phyloP scores from a whole-genome alignment of 1,140 invertebrate species.

The Himalopsyche phryganea region DNA sequence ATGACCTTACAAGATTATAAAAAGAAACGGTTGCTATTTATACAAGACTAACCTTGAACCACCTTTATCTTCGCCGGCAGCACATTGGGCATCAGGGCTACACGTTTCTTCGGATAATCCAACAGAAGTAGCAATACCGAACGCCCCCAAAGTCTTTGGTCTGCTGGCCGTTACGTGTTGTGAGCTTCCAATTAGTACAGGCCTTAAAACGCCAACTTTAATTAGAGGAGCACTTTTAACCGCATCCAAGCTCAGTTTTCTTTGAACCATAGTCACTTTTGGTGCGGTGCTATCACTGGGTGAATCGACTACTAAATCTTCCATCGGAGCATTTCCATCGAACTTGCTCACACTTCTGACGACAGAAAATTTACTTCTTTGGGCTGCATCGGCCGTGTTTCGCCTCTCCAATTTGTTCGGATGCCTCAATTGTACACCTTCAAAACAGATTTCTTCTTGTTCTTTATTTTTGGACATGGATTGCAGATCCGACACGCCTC shows the following conservation, averaged over 20 bases:
- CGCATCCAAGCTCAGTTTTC: slow-evolving; percentile 25
- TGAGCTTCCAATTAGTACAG: background rate
- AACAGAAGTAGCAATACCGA: slow-evolving; percentile 14
- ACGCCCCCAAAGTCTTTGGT: slow-evolving; percentile 20
- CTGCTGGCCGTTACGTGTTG: background rate
- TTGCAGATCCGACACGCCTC: slow-evolving; percentile 54
- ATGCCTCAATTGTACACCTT: slow-evolving; percentile 35
- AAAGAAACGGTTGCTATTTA: too few relatives aligned
- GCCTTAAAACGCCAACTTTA: background rate
- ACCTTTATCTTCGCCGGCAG: too few relatives aligned
- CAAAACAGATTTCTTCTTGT: slow-evolving; percentile 35
- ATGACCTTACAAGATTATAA: too few relatives aligned
- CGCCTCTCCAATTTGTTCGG: slow-evolving; percentile 44
- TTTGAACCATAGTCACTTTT: slow-evolving; percentile 22
- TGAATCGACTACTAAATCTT: background rate
- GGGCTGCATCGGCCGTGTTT: slow-evolving; percentile 49
- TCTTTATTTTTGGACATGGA: slow-evolving; percentile 43
- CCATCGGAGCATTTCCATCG: background rate
- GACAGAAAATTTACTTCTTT: slow-evolving; percentile 44
- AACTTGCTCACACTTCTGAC: background rate
- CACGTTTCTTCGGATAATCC: slow-evolving; percentile 10
- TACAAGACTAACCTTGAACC: too few relatives aligned
- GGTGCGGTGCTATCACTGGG: background rate
- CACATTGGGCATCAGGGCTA: background rate
- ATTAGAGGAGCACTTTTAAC: background rate